Conservation (phyloP, 1,140 invertebrate genomes). For the Archivesica marissinica region DNA sequence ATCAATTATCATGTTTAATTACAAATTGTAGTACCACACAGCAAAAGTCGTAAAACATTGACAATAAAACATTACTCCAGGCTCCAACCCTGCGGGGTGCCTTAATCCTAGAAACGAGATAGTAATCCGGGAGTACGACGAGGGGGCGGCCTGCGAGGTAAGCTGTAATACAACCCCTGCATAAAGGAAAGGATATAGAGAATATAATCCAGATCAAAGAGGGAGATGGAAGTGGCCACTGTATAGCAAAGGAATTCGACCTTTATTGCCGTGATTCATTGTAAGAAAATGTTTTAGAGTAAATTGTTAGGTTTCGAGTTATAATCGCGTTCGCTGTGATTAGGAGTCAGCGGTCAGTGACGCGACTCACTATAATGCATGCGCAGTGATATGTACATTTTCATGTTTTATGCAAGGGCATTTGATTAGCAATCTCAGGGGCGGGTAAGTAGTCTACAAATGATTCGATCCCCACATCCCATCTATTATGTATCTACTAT, state of each 20-base stretch:
- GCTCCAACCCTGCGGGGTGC: background rate
- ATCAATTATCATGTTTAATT: slow-evolving; percentile 47
- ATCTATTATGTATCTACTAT: too few relatives aligned
- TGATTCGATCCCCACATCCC: too few relatives aligned
- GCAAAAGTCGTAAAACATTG: background rate
- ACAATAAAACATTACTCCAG: slow-evolving; percentile 29
- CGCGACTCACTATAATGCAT: too few relatives aligned
- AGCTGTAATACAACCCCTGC: background rate
- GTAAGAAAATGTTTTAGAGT: slow-evolving; percentile 13
- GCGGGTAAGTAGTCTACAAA: too few relatives aligned
- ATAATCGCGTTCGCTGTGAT: background rate
- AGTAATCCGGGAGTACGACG: background rate
- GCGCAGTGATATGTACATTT: too few relatives aligned
- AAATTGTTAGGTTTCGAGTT: background rate
- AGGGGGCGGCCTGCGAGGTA: background rate
- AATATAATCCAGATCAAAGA: slow-evolving; percentile 28
- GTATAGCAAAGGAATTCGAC: slow-evolving; percentile 9
- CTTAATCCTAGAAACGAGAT: background rate
- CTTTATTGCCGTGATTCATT: slow-evolving; percentile 15
- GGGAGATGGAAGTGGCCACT: background rate
- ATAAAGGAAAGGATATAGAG: slow-evolving; percentile 14
- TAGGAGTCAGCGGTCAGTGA: too few relatives aligned
- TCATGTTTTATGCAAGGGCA: too few relatives aligned
- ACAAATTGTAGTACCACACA: slow-evolving; percentile 10
- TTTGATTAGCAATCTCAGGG: too few relatives aligned